A percentile compares a stretch with the other conserved stretches of the same genome.
Evolutionary conservation across 2,888 invertebrate species (phyloP).

Genomic region (Apamea sordens): DNA sequence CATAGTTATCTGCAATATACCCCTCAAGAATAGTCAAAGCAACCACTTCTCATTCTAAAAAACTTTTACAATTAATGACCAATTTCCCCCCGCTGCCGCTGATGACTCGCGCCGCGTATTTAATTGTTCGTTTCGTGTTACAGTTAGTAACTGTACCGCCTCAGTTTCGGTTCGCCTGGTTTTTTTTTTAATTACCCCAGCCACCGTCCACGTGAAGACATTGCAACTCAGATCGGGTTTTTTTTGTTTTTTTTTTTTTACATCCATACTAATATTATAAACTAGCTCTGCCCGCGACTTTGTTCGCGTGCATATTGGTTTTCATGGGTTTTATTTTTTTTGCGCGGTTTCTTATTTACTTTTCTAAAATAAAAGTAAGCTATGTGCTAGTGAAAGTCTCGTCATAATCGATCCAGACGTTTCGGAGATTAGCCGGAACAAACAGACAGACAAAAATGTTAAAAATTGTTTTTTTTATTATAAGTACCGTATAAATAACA

Average conservation of each 20-base stretch:
- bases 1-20: background rate
- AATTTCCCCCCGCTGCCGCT: slow-evolving; percentile 52
- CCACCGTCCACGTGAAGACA: slow-evolving; percentile 69
- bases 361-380: background rate
- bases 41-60: background rate
- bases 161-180: slow-evolving; percentile 82
- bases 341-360: background rate
- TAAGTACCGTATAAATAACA: too few species aligned
- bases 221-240: slow-evolving; percentile 57
- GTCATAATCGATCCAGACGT: background rate
- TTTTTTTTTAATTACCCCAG: slow-evolving; percentile 81
- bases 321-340: background rate
- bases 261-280: background rate
- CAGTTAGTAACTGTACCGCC: slow-evolving; percentile 87
- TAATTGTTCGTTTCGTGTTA: slow-evolving; percentile 83
- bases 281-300: background rate
- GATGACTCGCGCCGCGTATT: slow-evolving; percentile 68
- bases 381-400: background rate
- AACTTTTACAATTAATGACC: background rate
- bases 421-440: background rate
- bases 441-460: background rate
- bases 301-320: background rate
- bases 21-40: background rate
- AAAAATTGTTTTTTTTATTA: background rate
- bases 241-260: slow-evolving; percentile 52